phyloP scores from a whole-genome alignment of 2,797 vertebrate species.

The Salarias fasciatus region DNA sequence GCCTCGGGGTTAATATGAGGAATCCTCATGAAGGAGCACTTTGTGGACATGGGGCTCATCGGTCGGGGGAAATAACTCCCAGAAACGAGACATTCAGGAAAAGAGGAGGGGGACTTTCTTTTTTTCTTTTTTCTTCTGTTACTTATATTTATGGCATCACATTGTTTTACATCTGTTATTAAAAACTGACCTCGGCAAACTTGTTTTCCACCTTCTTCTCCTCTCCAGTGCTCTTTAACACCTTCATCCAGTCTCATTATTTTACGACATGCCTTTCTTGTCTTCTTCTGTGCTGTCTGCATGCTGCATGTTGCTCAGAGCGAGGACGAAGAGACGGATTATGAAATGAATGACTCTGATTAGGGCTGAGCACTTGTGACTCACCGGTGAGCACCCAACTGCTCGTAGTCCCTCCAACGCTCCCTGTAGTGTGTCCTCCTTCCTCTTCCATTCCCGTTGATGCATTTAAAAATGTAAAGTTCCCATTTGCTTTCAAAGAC shows the following conservation, averaged over 20 bases:
- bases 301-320: slow-evolving; percentile 86
- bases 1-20: slow-evolving; percentile 65
- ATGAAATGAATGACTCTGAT: slow-evolving; percentile 88
- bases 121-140: no score
- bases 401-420: slow-evolving; percentile 58
- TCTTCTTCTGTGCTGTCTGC: slow-evolving; percentile 80
- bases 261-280: slow-evolving; percentile 67
- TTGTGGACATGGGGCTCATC: slow-evolving; percentile 37
- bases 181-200: no score
- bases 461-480: slow-evolving; percentile 8
- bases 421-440: slow-evolving; percentile 24
- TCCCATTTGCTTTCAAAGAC: slow-evolving; percentile 38
- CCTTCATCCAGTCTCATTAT: slow-evolving; percentile 50
- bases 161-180: no score
- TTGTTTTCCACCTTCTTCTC: slow-evolving; percentile 22
- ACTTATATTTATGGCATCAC: no score
- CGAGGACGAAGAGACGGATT: slow-evolving; percentile 88
- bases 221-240: slow-evolving; percentile 8
- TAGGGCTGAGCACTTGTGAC: slow-evolving; percentile 83
- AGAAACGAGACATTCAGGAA: no score
- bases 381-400: slow-evolving; percentile 83
- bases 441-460: slow-evolving; percentile 11
- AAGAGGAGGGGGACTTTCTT: no score
- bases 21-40: slow-evolving; percentile 43
- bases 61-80: slow-evolving; percentile 13